Percentiles rank a stretch among this genome's conserved stretches.
Evolutionary conservation across 2,113 vertebrate species (phyloP).

Genomic region (Dermatemys mawii): DNA sequence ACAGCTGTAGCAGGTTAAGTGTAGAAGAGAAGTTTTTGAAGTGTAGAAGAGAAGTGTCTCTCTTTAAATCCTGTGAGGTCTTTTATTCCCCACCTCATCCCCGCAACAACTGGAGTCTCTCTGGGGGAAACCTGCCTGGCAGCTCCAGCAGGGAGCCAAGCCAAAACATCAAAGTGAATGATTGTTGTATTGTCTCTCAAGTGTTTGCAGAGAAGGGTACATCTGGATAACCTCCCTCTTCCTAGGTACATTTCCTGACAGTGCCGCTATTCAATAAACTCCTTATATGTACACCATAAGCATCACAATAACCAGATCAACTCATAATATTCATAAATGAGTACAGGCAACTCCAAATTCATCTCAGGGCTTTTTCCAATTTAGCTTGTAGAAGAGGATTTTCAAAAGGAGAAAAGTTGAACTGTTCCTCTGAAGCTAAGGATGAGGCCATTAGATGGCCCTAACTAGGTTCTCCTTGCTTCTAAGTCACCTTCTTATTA

Average conservation of each 20-base stretch:
- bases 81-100: slow-evolving; percentile 9
- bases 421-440: slow-evolving; percentile 26
- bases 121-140: background rate
- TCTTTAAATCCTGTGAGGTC: slow-evolving; percentile 14
- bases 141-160: background rate
- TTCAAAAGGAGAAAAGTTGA: slow-evolving; percentile 51
- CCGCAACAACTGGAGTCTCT: slow-evolving; percentile 2
- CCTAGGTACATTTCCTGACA: slow-evolving; percentile 25
- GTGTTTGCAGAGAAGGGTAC: slow-evolving; percentile 38
- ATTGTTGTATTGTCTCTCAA: slow-evolving; percentile 6
- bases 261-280: slow-evolving; percentile 52
- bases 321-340: slow-evolving; percentile 60
- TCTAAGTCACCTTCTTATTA: background rate
- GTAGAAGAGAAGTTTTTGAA: background rate
- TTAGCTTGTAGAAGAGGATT: slow-evolving; percentile 19
- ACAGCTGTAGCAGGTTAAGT: background rate
- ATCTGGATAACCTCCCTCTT: slow-evolving; percentile 46
- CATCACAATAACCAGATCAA: slow-evolving; percentile 58
- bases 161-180: slow-evolving; percentile 26
- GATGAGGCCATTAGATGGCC: background rate
- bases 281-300: slow-evolving; percentile 23
- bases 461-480: background rate
- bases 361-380: slow-evolving; percentile 53
- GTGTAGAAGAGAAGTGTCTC: background rate
- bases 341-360: slow-evolving; percentile 57